Conservation (phyloP, 2,113 vertebrate species). For the Perca schrenkii region DNA sequence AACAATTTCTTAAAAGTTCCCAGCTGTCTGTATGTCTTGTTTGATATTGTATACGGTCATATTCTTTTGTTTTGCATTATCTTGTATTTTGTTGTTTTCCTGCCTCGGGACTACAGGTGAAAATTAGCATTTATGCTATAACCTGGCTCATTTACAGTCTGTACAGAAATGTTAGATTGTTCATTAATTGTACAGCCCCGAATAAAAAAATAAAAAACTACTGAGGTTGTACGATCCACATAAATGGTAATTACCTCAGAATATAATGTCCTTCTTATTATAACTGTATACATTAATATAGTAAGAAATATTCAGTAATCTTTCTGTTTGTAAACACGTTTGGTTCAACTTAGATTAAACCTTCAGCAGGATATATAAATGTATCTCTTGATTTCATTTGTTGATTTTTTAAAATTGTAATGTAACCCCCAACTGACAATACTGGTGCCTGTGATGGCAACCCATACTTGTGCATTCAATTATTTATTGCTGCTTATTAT, state of each 20-base stretch:
- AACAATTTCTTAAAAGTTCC: no score
- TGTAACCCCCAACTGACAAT: neutral
- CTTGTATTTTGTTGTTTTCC: no score
- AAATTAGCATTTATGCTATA: no score
- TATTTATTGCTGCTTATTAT: neutral
- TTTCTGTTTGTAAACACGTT: neutral
- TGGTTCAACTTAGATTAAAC: neutral
- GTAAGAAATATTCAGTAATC: neutral
- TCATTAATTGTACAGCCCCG: no score
- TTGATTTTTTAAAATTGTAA: slow-evolving; percentile 4
- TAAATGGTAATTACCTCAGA: neutral
- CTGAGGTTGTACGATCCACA: neutral
- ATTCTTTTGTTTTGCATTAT: no score
- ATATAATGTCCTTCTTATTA: neutral
- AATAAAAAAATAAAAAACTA: neutral
- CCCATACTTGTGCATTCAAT: neutral
- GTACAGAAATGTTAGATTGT: no score
- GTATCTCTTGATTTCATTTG: neutral
- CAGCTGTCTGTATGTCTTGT: no score
- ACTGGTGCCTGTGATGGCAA: neutral
- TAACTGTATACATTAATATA: neutral
- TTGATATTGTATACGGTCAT: no score
- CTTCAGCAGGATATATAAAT: neutral
- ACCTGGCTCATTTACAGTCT: no score
- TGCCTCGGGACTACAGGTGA: no score